Conservation (phyloP, 1,140 invertebrate genomes). For the Drosophila persimilis region DNA sequence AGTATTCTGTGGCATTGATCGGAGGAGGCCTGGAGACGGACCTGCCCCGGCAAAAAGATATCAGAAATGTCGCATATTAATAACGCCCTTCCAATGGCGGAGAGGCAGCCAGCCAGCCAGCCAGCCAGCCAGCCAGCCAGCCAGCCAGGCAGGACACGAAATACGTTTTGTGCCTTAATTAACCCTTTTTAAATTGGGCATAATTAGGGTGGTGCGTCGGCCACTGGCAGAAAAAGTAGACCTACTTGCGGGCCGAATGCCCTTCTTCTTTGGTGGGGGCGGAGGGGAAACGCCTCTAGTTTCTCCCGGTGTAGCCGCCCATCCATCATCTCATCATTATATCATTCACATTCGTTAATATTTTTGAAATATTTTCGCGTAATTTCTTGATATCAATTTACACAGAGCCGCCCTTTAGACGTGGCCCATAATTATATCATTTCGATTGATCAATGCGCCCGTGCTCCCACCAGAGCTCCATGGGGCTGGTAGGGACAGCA, state of each 20-base stretch:
- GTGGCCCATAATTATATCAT: constrained; percentile 76
- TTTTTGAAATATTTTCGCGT: constrained; percentile 81
- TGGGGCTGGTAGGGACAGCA: not conserved
- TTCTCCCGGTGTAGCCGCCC: constrained; percentile 42
- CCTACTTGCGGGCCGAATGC: too few species aligned
- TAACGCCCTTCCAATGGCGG: constrained; percentile 59
- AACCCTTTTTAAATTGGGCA: constrained; percentile 83
- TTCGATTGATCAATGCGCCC: constrained; percentile 75
- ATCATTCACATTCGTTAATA: constrained; percentile 80
- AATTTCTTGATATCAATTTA: constrained; percentile 82
- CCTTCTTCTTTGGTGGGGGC: too few species aligned
- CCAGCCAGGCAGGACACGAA: constrained; percentile 32
- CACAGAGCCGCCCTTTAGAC: constrained; percentile 53
- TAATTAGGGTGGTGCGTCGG: constrained; percentile 60
- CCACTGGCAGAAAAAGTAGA: constrained; percentile 51
- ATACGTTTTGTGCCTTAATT: constrained; percentile 80
- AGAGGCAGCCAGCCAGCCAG: constrained; percentile 1
- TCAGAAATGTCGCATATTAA: constrained; percentile 82
- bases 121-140: constrained; percentile 18
- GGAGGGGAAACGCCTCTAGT: not conserved
- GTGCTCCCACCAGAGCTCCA: constrained; percentile 4
- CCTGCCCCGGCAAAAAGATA: constrained; percentile 65
- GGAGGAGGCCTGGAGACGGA: not conserved
- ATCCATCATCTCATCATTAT: constrained; percentile 73
- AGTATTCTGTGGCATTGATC: constrained; percentile 27